phyloP scores from a whole-genome alignment of 2,797 vertebrate genomes.

The Sebastes diploproa region DNA sequence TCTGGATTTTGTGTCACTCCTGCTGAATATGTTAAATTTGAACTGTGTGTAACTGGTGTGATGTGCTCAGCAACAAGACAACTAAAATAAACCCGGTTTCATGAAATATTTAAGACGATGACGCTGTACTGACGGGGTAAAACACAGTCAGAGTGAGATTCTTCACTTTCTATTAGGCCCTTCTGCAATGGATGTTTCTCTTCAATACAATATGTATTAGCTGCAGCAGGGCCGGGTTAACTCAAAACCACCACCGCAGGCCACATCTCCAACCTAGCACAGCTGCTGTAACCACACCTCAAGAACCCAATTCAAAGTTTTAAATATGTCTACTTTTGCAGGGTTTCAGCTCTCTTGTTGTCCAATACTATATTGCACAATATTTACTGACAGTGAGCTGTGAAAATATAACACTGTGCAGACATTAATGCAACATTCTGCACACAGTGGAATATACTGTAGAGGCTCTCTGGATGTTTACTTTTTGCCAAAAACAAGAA shows the following conservation, averaged over 20 bases:
- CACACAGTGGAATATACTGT: background rate
- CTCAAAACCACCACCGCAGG: background rate
- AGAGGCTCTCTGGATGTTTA: too few relatives aligned
- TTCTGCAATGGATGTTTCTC: background rate
- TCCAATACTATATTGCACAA: background rate
- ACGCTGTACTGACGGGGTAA: background rate
- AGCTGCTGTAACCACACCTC: background rate
- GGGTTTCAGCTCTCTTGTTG: background rate
- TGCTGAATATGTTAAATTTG: background rate
- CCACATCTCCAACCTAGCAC: background rate
- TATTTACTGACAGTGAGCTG: background rate
- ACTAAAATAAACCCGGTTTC: slow-evolving; percentile 2
- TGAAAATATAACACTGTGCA: background rate
- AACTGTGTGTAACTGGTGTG: background rate
- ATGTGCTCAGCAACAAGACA: background rate
- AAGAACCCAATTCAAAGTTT: background rate
- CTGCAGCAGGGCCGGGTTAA: background rate
- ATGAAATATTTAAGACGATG: slow-evolving; percentile 35
- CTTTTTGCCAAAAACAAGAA: too few relatives aligned
- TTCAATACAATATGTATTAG: background rate
- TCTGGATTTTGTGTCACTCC: slow-evolving; percentile 24
- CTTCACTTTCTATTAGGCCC: background rate
- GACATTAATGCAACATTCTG: background rate
- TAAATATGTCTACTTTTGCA: background rate
- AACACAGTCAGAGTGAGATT: background rate